phyloP scores from a whole-genome alignment of 2,113 vertebrate genomes.

The Cavia porcellus region DNA sequence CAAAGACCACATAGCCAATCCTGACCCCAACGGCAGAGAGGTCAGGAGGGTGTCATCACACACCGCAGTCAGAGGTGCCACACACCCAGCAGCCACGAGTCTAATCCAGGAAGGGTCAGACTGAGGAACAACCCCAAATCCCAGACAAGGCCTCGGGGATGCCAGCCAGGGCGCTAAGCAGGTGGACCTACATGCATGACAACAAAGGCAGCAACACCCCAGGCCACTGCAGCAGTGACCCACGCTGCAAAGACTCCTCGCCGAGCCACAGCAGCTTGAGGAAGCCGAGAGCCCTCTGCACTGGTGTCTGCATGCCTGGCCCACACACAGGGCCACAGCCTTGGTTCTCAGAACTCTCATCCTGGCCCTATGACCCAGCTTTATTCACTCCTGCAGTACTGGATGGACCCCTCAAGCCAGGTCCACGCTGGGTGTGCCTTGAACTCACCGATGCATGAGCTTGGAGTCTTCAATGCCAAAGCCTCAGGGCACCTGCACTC shows the following conservation, averaged over 20 bases:
- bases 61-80: background rate
- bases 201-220: too few species aligned
- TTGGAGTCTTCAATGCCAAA: background rate
- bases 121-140: background rate
- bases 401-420: background rate
- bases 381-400: background rate
- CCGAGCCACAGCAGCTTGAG: background rate
- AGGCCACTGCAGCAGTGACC: fast-evolving
- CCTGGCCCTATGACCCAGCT: background rate
- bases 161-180: background rate
- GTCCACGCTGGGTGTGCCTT: background rate
- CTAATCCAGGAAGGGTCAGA: background rate
- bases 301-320: fast-evolving
- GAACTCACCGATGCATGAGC: too few species aligned
- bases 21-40: background rate
- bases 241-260: background rate
- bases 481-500: background rate
- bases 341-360: background rate
- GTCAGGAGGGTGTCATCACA: background rate
- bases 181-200: background rate
- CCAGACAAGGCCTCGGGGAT: background rate
- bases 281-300: too few species aligned
- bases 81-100: background rate
- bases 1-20: background rate
- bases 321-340: background rate